Percentiles rank a stretch among this genome's conserved stretches.
Conservation (phyloP, 2,113 vertebrate species). For the Epinephelus fuscoguttatus region DNA sequence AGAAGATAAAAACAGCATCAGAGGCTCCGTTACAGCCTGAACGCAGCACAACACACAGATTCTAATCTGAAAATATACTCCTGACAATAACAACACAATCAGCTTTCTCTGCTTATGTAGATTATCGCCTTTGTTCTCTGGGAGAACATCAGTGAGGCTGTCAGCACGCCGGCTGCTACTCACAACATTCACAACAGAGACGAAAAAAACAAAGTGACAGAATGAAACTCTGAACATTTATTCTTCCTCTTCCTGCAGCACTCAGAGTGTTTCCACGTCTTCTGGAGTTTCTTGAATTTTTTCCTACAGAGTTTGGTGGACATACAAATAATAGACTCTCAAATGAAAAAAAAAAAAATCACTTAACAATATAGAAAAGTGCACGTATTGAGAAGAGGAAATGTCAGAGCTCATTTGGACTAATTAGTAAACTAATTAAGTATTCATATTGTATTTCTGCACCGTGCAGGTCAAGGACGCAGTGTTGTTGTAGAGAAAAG, state of each 20-base stretch:
- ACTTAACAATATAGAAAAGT: no score
- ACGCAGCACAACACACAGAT: not conserved
- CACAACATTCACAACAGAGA: not conserved
- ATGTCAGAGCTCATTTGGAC: not conserved
- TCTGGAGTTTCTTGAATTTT: not conserved
- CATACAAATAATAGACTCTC: not conserved
- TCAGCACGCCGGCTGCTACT: not conserved
- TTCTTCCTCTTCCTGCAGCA: not conserved
- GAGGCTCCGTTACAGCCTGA: not conserved
- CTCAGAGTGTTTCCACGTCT: not conserved
- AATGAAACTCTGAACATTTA: not conserved
- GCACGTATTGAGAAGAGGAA: no score
- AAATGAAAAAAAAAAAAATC: no score
- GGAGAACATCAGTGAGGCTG: not conserved
- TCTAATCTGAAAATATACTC: not conserved
- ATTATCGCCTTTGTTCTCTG: not conserved
- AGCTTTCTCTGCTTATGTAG: not conserved
- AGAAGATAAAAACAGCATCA: not conserved
- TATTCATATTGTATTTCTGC: not conserved
- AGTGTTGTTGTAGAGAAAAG: not conserved
- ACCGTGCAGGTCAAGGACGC: not conserved
- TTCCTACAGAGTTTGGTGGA: not conserved
- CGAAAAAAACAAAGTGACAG: not conserved
- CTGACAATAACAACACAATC: not conserved
- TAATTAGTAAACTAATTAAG: not conserved